phyloP scores from a whole-genome alignment of 2,113 vertebrate genomes.

The Speoplatyrhinus poulsoni region DNA sequence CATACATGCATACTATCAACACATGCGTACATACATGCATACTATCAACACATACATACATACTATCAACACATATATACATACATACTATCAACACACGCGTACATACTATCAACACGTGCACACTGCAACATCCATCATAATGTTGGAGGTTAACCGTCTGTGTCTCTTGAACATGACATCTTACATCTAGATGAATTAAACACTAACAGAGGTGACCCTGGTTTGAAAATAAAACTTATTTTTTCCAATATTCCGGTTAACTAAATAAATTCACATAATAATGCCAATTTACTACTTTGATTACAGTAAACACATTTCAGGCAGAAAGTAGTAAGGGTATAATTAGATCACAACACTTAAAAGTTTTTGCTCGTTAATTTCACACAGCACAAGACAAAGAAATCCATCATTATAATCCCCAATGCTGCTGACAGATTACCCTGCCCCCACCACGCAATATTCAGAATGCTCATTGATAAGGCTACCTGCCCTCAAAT shows the following conservation, averaged over 20 bases:
- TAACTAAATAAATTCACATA: conserved; percentile 16
- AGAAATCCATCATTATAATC: conserved; percentile 31
- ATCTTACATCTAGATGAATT: conserved; percentile 47
- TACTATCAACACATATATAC: too few species aligned
- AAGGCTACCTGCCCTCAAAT: too few species aligned
- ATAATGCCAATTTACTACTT: conserved; percentile 52
- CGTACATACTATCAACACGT: background rate
- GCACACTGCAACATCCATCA: background rate
- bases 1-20: too few species aligned
- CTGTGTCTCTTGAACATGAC: conserved; percentile 13
- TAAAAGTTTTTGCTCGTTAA: conserved; percentile 24
- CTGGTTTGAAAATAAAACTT: conserved; percentile 7
- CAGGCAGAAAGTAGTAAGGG: conserved; percentile 21
- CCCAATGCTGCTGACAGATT: conserved; percentile 17
- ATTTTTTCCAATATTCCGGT: conserved; percentile 22
- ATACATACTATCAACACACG: too few species aligned
- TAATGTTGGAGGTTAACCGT: conserved; percentile 13
- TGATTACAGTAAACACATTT: conserved; percentile 50
- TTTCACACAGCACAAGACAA: conserved; percentile 17
- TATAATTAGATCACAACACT: conserved; percentile 42
- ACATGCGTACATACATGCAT: background rate
- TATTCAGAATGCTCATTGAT: too few species aligned
- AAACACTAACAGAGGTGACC: conserved; percentile 35
- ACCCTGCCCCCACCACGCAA: too few species aligned
- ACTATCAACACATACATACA: too few species aligned